Evolutionary conservation across 2,113 vertebrate genomes (phyloP).

Genomic region (Misgurnus anguillicaudatus): DNA sequence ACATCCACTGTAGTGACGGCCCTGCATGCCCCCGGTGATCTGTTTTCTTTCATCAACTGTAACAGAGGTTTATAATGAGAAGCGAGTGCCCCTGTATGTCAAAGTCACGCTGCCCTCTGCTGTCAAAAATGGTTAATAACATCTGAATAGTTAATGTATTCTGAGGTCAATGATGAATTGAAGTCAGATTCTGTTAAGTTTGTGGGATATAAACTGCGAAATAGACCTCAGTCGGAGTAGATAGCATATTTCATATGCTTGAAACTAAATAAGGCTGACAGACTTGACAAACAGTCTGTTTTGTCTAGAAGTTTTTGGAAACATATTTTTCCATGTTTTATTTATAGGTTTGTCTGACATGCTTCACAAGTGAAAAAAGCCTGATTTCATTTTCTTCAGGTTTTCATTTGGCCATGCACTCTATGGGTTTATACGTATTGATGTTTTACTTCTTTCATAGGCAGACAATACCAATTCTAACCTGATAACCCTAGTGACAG

Average conservation of each 20-base stretch:
- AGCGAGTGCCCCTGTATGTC: not conserved
- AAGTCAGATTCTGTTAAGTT: slow-evolving; percentile 23
- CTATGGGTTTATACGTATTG: not conserved
- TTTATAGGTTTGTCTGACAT: not conserved
- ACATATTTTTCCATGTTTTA: too few relatives aligned
- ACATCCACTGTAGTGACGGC: not conserved
- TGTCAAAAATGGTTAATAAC: slow-evolving; percentile 36
- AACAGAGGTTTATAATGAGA: not conserved
- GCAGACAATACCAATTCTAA: slow-evolving; percentile 11
- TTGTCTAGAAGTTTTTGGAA: too few relatives aligned
- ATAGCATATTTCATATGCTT: too few relatives aligned
- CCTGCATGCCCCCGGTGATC: not conserved
- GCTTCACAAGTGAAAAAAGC: not conserved
- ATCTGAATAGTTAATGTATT: slow-evolving; percentile 4
- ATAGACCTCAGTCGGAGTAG: too few relatives aligned
- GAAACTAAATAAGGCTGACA: too few relatives aligned
- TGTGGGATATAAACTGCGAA: not conserved
- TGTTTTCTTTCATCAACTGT: not conserved
- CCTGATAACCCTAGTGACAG: slow-evolving; percentile 11
- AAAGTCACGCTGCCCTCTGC: slow-evolving; percentile 55
- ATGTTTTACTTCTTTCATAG: not conserved
- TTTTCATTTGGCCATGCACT: not conserved
- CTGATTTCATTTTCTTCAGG: not conserved
- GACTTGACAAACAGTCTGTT: too few relatives aligned
- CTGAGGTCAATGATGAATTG: slow-evolving; percentile 7